Evolutionary conservation across 2,888 invertebrate species (phyloP), one percentile per base, ranked within the genome.

Genomic region (Chalcis sispes): DNA sequence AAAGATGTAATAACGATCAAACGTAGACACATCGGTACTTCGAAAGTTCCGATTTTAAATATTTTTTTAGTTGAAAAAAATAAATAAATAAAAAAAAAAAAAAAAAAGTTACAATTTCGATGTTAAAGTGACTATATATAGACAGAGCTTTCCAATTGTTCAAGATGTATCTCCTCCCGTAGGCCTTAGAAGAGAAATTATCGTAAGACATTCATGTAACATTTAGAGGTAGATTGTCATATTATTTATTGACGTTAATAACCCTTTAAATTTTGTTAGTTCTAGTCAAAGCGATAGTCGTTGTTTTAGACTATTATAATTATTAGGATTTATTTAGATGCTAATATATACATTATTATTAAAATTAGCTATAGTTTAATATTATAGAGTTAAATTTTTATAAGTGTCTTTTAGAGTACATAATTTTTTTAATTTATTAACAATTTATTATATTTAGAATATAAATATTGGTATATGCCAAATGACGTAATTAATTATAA

Each of bases 151-250:
- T 32, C 42, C 32, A 48, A 42, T 56, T 25, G 48, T 64, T 62
- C 64, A 58, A 76, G 62, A 72, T 59, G 27, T 64, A 61, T 61
- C 23, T 23, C n/a, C n/a, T 46, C 69, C 67, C 58, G 56, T 76
- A 76, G 64, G 67, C n/a, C 23, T 72, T 8, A 72, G 76, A 66
- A 54, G 32, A 67, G 50, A 76, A 29, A 18, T 69, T 72, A 56
- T 71, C 54, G 32, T 64, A 66, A 75, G 75, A 25, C 42, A 42
- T 42, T 13, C 25, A n/a, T 64, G 64, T 75, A 52, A 72, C 67
- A 64, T n/a, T 42, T 75, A 70, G 76, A 64, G 18, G 48, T 76
- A 76, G 76, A 67, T 36, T 25, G 42, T 25, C n/a, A 25, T 65
- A 50, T n/a, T 29, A 59, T 50, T 69, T 52, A 61, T 29, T 40